phyloP scores from a whole-genome alignment of 2,113 vertebrate species.

The Chloebia gouldiae region DNA sequence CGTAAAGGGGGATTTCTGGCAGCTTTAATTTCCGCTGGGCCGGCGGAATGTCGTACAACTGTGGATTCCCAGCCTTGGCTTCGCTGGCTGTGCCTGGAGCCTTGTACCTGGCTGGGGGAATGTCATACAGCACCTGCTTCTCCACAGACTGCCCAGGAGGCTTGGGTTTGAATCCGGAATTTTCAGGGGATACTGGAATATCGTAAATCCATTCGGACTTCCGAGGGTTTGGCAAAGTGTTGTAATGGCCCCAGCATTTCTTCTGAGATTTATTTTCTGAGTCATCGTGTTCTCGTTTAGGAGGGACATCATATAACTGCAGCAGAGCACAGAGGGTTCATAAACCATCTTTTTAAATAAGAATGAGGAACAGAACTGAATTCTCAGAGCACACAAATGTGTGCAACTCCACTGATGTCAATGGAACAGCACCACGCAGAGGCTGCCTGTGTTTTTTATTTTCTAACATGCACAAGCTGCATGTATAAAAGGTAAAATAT shows the following conservation, averaged over 20 bases:
- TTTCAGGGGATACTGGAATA: constrained; percentile 74
- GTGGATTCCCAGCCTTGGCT: neutral
- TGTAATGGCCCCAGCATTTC: constrained; percentile 54
- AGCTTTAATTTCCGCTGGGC: neutral
- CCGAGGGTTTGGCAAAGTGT: constrained; percentile 74
- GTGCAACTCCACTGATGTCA: neutral
- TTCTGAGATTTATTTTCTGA: constrained; percentile 44
- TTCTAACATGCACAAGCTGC: neutral
- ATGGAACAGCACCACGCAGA: fast-evolving
- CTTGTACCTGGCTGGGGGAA: constrained; percentile 45
- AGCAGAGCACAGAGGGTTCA: neutral
- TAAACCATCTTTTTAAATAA: neutral
- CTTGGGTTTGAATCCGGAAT: neutral
- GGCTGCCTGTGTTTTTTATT: neutral
- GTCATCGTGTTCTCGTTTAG: constrained; percentile 62
- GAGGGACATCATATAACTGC: constrained; percentile 78
- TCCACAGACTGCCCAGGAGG: neutral
- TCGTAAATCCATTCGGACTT: constrained; percentile 89
- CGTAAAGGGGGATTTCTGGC: constrained; percentile 42
- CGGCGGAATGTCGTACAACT: constrained; percentile 8
- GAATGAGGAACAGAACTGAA: neutral
- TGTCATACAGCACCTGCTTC: constrained; percentile 21
- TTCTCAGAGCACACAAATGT: neutral
- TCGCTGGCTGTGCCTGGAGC: neutral
- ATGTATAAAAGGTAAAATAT: neutral